These are phyloP conservation scores for Propsilocerus akamusi DNA, from an alignment of 1,140 invertebrate species.

Conservation along the genomic window DNA sequence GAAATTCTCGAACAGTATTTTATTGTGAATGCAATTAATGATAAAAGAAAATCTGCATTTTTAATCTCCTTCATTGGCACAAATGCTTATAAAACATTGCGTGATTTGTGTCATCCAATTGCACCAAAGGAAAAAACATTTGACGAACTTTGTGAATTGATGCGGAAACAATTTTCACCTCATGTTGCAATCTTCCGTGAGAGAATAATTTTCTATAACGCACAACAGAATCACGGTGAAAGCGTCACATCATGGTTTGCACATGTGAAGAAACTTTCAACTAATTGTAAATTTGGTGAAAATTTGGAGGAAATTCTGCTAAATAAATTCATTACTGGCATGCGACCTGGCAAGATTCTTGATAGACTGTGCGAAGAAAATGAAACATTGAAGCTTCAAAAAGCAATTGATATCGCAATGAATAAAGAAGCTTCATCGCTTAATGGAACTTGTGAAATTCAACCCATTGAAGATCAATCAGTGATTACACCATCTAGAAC, in stretches of 20 bases:
- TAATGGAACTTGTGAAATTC: no score
- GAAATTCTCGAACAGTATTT: slow-evolving; percentile 2
- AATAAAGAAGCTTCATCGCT: no score
- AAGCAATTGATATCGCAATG: no score
- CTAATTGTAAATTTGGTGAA: slow-evolving; percentile 2
- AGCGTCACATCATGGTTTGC: background rate
- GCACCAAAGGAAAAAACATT: background rate
- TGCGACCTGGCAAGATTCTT: background rate
- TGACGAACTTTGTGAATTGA: background rate
- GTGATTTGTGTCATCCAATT: background rate
- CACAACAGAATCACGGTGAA: background rate
- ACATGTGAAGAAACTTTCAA: background rate
- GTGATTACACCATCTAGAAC: no score
- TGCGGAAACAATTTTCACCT: background rate
- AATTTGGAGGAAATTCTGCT: background rate
- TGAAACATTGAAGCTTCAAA: background rate
- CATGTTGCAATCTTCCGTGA: background rate
- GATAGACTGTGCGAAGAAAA: slow-evolving; percentile 1
- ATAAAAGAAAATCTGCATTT: background rate
- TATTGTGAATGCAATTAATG: background rate
- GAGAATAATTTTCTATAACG: slow-evolving; percentile 1
- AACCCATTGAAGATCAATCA: no score
- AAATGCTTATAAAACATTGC: no score
- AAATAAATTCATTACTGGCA: background rate
- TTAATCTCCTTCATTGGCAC: background rate